Base-by-base conservation (phyloP, 1,140 invertebrate genomes). In the Rhyzopertha dominica region DNA sequence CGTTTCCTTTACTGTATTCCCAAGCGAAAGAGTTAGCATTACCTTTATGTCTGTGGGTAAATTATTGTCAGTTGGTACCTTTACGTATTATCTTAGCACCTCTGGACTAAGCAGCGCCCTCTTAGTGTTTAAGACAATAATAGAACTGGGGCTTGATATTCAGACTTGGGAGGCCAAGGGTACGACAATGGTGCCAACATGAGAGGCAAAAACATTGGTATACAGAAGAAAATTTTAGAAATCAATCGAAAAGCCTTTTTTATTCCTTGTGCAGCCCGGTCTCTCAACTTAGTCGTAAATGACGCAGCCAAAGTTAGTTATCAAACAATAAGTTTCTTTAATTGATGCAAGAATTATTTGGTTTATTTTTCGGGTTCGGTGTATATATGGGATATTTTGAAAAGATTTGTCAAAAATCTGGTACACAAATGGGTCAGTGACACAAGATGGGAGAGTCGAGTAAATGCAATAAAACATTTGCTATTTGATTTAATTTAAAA, bases 181-280 rank as follows among this genome's bases (percentile, higher is more conserved):
- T 60, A 63, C 43, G 62, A 63, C 36, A 65, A 65, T 35, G 62
- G 59, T 1, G 24, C 47, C 14, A 63, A 61, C 30, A 65, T 65
- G 54, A 46, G 29, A 23, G 62, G 58, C n/a, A 48, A 42, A 28
- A 35, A 48, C 35, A 40, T 20, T n/a, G 44, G 44, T 20, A 3
- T 48, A 1, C 43, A 51, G 19, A 47, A 28, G 26, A 48, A 24
- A 41, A 49, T 52, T 46, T 26, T 34, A 22, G 24, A 51, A 12
- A 26, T 51, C 8, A 42, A 51, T 29, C 24, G 37, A 5, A 43
- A 23, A 30, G 51, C 43, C 12, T 51, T 53, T 47, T 47, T 31
- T 38, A 18, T 47, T 18, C 49, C 38, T 13, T 47, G 54, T 43
- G 41, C 37, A 10, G 28, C 42, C 12, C 53, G 58, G 40, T 47